Conservation (phyloP, 1,140 invertebrate species). For the Mylabris phalerata region DNA sequence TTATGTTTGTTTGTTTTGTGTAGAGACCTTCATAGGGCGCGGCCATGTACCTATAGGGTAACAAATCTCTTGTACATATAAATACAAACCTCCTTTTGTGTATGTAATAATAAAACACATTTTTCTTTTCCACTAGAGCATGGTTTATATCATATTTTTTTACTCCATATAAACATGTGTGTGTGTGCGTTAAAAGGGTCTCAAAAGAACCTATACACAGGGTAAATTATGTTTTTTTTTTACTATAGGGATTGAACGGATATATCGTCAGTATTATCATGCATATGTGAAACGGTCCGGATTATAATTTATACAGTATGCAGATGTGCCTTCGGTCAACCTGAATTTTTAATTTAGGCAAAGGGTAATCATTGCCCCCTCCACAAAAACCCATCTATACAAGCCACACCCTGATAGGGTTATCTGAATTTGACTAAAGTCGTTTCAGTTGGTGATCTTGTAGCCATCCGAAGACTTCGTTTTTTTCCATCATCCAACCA, state of each 20-base stretch:
- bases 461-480: slow-evolving; percentile 1
- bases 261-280: slow-evolving; percentile 22
- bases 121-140: slow-evolving; percentile 39
- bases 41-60: slow-evolving; percentile 16
- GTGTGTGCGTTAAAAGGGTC: slow-evolving; percentile 27
- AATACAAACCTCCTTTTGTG: slow-evolving; percentile 32
- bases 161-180: slow-evolving; percentile 1
- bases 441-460: slow-evolving; percentile 12
- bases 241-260: slow-evolving; percentile 18
- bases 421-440: slow-evolving; percentile 8
- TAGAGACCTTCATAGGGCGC: slow-evolving; percentile 17
- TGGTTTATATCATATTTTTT: slow-evolving; percentile 37
- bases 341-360: slow-evolving; percentile 24
- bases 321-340: slow-evolving; percentile 22
- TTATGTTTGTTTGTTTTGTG: background rate
- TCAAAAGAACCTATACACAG: slow-evolving; percentile 24
- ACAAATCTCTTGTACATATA: slow-evolving; percentile 30
- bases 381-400: background rate
- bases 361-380: slow-evolving; percentile 26
- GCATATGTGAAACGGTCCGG: slow-evolving; percentile 20
- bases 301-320: slow-evolving; percentile 27
- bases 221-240: slow-evolving; percentile 30
- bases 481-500: no score
- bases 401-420: slow-evolving; percentile 22
- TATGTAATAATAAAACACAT: slow-evolving; percentile 37